Percentiles rank a stretch among this genome's conserved stretches.
Evolutionary conservation across 2,888 invertebrate species (phyloP).

Genomic region (Parthenolecanium corni): DNA sequence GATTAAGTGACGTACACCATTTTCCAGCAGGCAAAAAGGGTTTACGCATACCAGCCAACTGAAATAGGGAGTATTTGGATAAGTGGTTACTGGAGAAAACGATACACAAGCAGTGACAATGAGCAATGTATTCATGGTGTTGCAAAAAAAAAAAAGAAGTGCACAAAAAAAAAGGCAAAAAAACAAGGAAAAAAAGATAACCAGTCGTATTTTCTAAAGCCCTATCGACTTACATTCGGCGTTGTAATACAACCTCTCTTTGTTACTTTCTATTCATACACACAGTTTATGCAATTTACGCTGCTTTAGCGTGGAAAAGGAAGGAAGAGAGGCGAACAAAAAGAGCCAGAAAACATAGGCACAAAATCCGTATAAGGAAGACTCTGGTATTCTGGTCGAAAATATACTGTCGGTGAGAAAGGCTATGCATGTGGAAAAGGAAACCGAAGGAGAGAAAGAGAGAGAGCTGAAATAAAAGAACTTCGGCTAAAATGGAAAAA

Average conservation of each 20-base stretch:
- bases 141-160: too few relatives aligned
- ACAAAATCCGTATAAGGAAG: not conserved
- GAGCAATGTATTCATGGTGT: too few relatives aligned
- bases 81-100: too few relatives aligned
- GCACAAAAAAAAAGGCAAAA: slow-evolving; percentile 15
- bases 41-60: too few relatives aligned
- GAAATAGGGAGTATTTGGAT: too few relatives aligned
- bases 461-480: not conserved
- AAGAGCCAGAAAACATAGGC: not conserved
- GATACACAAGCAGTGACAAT: too few relatives aligned
- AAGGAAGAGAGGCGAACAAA: not conserved
- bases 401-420: too few relatives aligned
- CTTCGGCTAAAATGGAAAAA: not conserved
- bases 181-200: not conserved
- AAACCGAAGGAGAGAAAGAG: not conserved
- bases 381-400: not conserved
- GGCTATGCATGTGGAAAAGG: not conserved
- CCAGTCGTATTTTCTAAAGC: too few relatives aligned
- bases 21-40: too few relatives aligned
- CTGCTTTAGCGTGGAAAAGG: not conserved
- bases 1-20: too few relatives aligned
- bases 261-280: not conserved
- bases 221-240: too few relatives aligned
- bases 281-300: not conserved
- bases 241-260: not conserved